phyloP scores from a whole-genome alignment of 1,140 invertebrate species.

The Hylaeus volcanicus region DNA sequence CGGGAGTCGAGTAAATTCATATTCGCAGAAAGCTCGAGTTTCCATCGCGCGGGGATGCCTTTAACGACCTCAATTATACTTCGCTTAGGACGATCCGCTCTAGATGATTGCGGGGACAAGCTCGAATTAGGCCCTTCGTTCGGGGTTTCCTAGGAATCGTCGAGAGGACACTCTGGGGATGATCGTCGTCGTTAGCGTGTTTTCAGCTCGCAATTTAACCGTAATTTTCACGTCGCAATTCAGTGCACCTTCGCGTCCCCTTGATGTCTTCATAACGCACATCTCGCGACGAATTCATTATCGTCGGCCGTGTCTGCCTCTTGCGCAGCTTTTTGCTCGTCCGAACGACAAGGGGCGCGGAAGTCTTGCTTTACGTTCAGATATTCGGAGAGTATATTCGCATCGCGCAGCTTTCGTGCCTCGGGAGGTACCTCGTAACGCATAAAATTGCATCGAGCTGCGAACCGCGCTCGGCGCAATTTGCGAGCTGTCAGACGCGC shows the following conservation, averaged over 20 bases:
- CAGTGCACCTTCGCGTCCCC: conserved; percentile 44
- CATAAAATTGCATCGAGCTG: no score
- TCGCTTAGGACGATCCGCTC: conserved; percentile 63
- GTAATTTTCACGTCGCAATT: conserved; percentile 54
- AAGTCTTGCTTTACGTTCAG: no score
- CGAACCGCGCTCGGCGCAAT: no score
- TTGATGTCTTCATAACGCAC: conserved; percentile 52
- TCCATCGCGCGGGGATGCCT: background rate
- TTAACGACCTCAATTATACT: conserved; percentile 67
- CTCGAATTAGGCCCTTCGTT: conserved; percentile 39
- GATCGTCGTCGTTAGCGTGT: conserved; percentile 55
- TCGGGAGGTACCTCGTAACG: no score
- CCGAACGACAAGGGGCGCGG: no score
- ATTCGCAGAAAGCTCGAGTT: background rate
- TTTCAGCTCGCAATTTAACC: conserved; percentile 48
- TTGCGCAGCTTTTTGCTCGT: no score
- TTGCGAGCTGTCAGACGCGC: no score
- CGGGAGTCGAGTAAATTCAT: conserved; percentile 8
- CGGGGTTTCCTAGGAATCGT: conserved; percentile 26
- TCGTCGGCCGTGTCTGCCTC: conserved; percentile 25
- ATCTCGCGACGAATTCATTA: conserved; percentile 31
- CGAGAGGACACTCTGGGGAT: conserved; percentile 9
- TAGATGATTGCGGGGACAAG: conserved; percentile 50
- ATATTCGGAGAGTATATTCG: no score
- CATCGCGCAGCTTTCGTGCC: no score